Base-by-base conservation (phyloP, 2,888 invertebrate genomes). In the Uropetala carovei region DNA sequence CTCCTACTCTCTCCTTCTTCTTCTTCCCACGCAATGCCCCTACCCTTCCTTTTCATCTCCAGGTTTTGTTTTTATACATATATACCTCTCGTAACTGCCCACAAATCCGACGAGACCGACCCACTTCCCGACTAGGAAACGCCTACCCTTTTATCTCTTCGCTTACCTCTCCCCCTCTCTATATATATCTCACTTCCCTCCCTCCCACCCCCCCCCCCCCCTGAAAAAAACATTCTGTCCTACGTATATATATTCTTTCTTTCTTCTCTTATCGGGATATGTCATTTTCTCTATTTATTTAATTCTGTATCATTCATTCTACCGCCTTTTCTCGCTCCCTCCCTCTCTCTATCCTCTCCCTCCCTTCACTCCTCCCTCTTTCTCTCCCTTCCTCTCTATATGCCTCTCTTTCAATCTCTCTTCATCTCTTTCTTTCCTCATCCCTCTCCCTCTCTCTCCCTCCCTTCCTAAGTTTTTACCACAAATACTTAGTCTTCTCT, bases 61-160 rank as follows among this genome's bases (percentile, higher is more conserved):
- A 16, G 22, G 59, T 86, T 64, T 64, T 86, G 60, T 30, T 86
- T 86, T 60, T 59, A 30, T 60, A 57, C 18, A 86, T 30, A 86
- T 60, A 59, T 18, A n/a, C 68, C 68, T n/a, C n/a, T 68, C 68
- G 68, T 68, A n/a, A n/a, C 68, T 22, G 68, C 68, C 68, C 68
- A n/a, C 68, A 64, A n/a, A 64, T 64, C 64, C 64, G 64, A 16
- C 64, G 64, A 64, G 64, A 58, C 58, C 85, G n/a, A 22, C 59
- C 59, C 85, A 18, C 57, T 59, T 58, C 22, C n/a, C 58, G 3
- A 22, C n/a, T 18, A 18, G 18, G 22, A 11, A 43, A 30, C 60
- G 22, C 60, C 60, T 30, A 16, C 16, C 59, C 59, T 27, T 16
- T 27, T 57, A n/a, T 30, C 59, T 30, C 60, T 64, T 86, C 16